A percentile compares a stretch with the other conserved stretches of the same genome.
Conservation (phyloP, 1,140 invertebrate genomes). For the Nylanderia fulva region DNA sequence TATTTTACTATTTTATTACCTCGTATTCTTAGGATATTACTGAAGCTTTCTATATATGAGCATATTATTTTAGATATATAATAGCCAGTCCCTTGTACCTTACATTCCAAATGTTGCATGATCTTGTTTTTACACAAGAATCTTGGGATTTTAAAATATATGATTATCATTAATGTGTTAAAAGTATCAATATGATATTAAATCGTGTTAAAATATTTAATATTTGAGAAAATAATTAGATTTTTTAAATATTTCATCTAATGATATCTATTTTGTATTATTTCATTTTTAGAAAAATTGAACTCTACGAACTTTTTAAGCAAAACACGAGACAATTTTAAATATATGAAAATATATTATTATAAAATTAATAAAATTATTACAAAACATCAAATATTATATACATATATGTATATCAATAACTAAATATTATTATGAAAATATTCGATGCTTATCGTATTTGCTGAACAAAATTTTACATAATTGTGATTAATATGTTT, state of each 20-base stretch:
- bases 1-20: constrained; percentile 27
- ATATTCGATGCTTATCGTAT: not conserved
- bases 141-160: constrained; percentile 25
- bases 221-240: not conserved
- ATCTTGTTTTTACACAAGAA: constrained; percentile 51
- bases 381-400: not conserved
- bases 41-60: constrained; percentile 39
- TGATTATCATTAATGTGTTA: constrained; percentile 10
- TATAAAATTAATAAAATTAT: constrained; percentile 3
- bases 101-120: constrained; percentile 48
- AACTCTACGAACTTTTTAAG: not conserved
- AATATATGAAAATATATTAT: not conserved
- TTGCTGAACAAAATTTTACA: constrained; percentile 15
- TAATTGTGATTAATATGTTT: not conserved
- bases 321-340: not conserved
- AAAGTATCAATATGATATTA: not conserved
- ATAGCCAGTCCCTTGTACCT: constrained; percentile 11
- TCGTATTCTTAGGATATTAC: constrained; percentile 76
- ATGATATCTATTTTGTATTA: not conserved
- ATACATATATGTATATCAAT: not conserved
- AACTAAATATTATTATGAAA: not conserved
- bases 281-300: not conserved
- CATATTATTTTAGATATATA: constrained; percentile 44
- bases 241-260: not conserved
- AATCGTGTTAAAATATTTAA: constrained; percentile 9